These are phyloP conservation scores for Tachysurus vachellii DNA, from an alignment of 2,113 vertebrate genomes.

Conservation along the genomic window DNA sequence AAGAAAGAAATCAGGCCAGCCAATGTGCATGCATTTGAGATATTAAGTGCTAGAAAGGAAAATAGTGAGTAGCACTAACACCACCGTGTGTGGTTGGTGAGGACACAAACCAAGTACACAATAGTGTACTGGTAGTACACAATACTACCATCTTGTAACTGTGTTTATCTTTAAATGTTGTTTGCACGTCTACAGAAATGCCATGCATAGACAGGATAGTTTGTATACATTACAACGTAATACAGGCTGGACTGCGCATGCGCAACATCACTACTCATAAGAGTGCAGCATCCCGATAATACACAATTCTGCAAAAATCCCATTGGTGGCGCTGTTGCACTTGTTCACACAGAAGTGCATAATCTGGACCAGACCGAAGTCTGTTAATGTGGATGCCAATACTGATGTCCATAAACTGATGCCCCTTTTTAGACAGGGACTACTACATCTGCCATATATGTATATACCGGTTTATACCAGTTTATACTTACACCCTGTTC, in stretches of 20 bases:
- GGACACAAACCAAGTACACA: not conserved
- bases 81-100: not conserved
- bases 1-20: not conserved
- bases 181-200: no score
- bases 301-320: not conserved
- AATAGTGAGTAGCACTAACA: not conserved
- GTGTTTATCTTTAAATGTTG: not conserved
- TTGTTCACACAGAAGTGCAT: not conserved
- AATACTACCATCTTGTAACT: not conserved
- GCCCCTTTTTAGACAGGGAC: not conserved
- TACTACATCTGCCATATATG: not conserved
- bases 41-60: not conserved
- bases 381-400: not conserved
- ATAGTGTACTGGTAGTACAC: not conserved
- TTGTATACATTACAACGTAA: not conserved
- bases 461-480: not conserved
- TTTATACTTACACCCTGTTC: constrained; percentile 63
- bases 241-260: not conserved
- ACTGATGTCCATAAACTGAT: not conserved
- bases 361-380: not conserved
- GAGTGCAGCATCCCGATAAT: not conserved
- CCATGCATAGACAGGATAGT: not conserved
- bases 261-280: not conserved
- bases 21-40: no score
- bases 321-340: not conserved